Percentiles rank a stretch among this genome's conserved stretches.
These are phyloP conservation scores for Entelurus aequoreus DNA, from an alignment of 2,113 vertebrate species.

Conservation along the genomic window DNA sequence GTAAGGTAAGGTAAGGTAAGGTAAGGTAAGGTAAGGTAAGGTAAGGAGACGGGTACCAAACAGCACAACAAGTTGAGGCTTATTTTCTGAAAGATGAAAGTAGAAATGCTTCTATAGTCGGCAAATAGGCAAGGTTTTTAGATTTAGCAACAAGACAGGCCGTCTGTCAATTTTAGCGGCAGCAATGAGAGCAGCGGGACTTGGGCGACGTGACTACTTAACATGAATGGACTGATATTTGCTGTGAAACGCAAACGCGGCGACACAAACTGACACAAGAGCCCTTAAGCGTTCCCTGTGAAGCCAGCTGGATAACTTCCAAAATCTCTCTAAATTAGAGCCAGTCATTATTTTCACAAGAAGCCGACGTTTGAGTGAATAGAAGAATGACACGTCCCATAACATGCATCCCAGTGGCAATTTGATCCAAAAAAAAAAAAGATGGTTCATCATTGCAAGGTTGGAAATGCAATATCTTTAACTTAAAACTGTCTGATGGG, in stretches of 20 bases:
- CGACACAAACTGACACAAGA: constrained; percentile 19
- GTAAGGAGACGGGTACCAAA: constrained; percentile 6
- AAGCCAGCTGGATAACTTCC: constrained; percentile 24
- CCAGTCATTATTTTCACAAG: constrained; percentile 17
- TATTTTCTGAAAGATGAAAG: constrained; percentile 2
- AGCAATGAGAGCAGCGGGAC: background rate
- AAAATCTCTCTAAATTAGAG: constrained; percentile 15
- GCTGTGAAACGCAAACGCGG: constrained; percentile 12
- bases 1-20: background rate
- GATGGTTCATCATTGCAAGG: constrained; percentile 16
- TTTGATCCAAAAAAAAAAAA: constrained; percentile 1
- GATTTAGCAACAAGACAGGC: background rate
- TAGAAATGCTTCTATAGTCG: background rate
- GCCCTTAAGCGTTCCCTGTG: constrained; percentile 12
- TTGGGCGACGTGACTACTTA: constrained; percentile 1
- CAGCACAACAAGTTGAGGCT: background rate
- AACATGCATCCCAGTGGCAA: constrained; percentile 2
- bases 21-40: constrained; percentile 1
- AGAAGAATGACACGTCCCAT: constrained; percentile 5
- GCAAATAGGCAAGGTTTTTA: background rate
- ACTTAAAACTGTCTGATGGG: background rate
- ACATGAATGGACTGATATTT: constrained; percentile 4
- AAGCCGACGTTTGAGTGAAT: constrained; percentile 1
- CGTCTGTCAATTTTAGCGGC: constrained; percentile 10
- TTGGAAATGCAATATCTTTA: background rate